These are phyloP conservation scores for Papilio elwesi DNA, from an alignment of 2,888 invertebrate genomes.

Conservation along the genomic window DNA sequence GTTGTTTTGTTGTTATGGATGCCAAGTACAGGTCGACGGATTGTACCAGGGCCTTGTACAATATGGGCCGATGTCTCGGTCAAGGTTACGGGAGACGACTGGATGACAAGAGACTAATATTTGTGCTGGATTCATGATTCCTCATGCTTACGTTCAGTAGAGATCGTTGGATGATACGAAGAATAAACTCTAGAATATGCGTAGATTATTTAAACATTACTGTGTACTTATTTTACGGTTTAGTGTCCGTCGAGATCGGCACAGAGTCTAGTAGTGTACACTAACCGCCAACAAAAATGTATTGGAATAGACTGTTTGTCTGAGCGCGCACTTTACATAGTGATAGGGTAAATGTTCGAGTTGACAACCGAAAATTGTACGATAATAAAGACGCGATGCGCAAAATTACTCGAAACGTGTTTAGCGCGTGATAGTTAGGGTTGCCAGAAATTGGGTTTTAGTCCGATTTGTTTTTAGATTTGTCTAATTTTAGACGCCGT, in stretches of 20 bases:
- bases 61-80: too few relatives aligned
- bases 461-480: slow-evolving; percentile 21
- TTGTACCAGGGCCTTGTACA: too few relatives aligned
- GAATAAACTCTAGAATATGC: too few relatives aligned
- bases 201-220: too few relatives aligned
- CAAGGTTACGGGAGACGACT: too few relatives aligned
- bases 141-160: too few relatives aligned
- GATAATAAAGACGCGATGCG: slow-evolving; percentile 20
- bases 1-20: too few relatives aligned
- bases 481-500: slow-evolving; percentile 8
- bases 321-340: not conserved
- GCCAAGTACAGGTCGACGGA: too few relatives aligned
- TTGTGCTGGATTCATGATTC: too few relatives aligned
- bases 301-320: not conserved
- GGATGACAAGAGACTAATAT: too few relatives aligned
- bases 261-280: not conserved
- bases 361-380: slow-evolving; percentile 28
- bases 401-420: slow-evolving; percentile 29
- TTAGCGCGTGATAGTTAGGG: slow-evolving; percentile 24
- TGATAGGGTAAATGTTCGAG: slow-evolving; percentile 12
- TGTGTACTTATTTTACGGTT: too few relatives aligned
- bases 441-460: slow-evolving; percentile 12
- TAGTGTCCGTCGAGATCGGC: not conserved
- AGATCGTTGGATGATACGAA: too few relatives aligned
- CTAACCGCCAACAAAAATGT: not conserved